These are phyloP conservation scores for Columbina picui DNA, from an alignment of 2,113 vertebrate species.

Conservation along the genomic window DNA sequence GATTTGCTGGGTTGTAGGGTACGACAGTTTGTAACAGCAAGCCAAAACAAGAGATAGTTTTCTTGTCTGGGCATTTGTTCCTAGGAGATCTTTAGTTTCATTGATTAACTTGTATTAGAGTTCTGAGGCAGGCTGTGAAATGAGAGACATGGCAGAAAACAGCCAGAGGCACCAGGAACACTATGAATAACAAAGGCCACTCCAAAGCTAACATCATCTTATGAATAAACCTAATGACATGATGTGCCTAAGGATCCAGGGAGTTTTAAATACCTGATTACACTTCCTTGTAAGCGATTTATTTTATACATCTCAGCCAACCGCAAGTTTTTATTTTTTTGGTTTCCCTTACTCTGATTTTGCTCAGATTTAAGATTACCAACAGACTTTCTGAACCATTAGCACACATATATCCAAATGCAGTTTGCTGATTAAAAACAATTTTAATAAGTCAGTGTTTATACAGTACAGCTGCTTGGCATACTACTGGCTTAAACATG, in stretches of 20 bases:
- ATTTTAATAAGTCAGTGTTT: background rate
- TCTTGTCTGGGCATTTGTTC: background rate
- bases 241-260: background rate
- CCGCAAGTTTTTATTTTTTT: background rate
- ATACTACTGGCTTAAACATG: background rate
- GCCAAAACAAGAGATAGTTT: background rate
- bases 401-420: background rate
- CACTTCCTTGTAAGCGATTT: background rate
- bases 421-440: background rate
- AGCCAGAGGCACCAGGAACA: background rate
- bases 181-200: background rate
- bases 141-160: background rate
- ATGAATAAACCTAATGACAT: conserved; percentile 2
- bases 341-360: background rate
- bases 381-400: background rate
- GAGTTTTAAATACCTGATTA: conserved; percentile 30
- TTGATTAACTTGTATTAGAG: background rate
- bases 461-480: background rate
- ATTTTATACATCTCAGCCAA: conserved; percentile 4
- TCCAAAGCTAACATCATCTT: conserved; percentile 7
- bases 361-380: background rate
- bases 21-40: background rate
- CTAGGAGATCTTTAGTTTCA: background rate
- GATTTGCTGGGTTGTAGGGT: background rate
- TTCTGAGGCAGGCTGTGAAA: background rate